A percentile compares a stretch with the other conserved stretches of the same genome.
Evolutionary conservation across 2,797 vertebrate species (phyloP).

Genomic region (Labeo calbasu): DNA sequence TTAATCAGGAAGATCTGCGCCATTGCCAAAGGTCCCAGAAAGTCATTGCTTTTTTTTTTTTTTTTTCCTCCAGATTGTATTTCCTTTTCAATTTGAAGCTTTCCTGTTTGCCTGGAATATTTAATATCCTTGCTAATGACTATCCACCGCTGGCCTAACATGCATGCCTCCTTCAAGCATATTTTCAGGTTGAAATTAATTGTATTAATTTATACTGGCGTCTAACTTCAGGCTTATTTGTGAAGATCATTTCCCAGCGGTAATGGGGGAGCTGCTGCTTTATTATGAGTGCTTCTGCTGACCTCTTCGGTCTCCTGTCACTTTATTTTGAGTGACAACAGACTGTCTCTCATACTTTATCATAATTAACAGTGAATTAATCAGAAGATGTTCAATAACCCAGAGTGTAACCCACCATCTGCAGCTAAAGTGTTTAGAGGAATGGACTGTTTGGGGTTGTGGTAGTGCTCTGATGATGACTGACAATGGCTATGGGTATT

Average conservation of each 20-base stretch:
- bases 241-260: constrained; percentile 35
- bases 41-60: constrained; percentile 22
- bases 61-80: constrained; percentile 37
- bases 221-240: constrained; percentile 41
- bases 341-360: constrained; percentile 47
- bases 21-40: constrained; percentile 53
- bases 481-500: constrained; percentile 44
- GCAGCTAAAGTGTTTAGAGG: constrained; percentile 50
- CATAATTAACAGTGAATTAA: constrained; percentile 57
- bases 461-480: constrained; percentile 54
- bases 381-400: constrained; percentile 52
- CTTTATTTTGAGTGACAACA: constrained; percentile 57
- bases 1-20: constrained; percentile 51
- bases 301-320: constrained; percentile 43
- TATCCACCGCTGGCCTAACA: constrained; percentile 46
- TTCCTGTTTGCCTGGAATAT: constrained; percentile 57
- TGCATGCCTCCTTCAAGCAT: constrained; percentile 39
- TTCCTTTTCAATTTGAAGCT: constrained; percentile 57
- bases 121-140: constrained; percentile 58
- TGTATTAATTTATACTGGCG: constrained; percentile 27
- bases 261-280: constrained; percentile 18
- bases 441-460: constrained; percentile 35
- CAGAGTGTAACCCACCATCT: constrained; percentile 49
- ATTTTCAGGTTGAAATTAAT: constrained; percentile 40
- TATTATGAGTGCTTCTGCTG: constrained; percentile 38